Evolutionary conservation across 2,888 invertebrate genomes (phyloP).

Genomic region (Megastigmus dorsalis): DNA sequence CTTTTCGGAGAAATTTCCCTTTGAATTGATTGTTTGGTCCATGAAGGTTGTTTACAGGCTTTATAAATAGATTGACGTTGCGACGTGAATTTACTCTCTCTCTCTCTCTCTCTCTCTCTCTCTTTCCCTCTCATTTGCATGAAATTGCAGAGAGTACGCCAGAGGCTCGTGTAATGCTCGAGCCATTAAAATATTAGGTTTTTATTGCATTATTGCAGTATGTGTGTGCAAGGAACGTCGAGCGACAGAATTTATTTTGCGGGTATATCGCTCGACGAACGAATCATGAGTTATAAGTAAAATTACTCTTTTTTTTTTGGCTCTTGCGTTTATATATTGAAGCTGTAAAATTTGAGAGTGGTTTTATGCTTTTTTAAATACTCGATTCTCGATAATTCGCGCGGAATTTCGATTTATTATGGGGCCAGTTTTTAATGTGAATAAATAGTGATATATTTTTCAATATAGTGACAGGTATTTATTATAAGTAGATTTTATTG

Average conservation of each 20-base stretch:
- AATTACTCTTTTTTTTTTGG: neutral
- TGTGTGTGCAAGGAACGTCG: neutral
- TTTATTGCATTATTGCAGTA: neutral
- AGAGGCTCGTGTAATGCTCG: neutral
- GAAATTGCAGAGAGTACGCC: neutral
- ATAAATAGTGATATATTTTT: too few species aligned
- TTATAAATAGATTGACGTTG: slow-evolving; percentile 1
- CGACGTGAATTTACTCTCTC: neutral
- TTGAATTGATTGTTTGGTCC: slow-evolving; percentile 21
- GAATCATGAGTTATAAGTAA: neutral
- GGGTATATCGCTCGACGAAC: neutral
- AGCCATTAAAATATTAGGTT: neutral
- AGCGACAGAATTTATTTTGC: neutral
- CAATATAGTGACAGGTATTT: too few species aligned
- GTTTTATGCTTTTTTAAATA: too few species aligned
- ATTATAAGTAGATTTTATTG: too few species aligned
- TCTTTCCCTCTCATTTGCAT: slow-evolving; percentile 1
- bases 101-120: neutral
- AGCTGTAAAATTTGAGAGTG: too few species aligned
- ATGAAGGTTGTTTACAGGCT: neutral
- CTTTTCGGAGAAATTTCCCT: slow-evolving; percentile 45
- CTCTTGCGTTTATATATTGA: too few species aligned
- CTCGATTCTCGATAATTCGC: too few species aligned
- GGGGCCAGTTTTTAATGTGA: too few species aligned
- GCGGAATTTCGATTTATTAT: too few species aligned